Conservation (phyloP, 2,888 invertebrate genomes). For the Hirudinaria manillensis region DNA sequence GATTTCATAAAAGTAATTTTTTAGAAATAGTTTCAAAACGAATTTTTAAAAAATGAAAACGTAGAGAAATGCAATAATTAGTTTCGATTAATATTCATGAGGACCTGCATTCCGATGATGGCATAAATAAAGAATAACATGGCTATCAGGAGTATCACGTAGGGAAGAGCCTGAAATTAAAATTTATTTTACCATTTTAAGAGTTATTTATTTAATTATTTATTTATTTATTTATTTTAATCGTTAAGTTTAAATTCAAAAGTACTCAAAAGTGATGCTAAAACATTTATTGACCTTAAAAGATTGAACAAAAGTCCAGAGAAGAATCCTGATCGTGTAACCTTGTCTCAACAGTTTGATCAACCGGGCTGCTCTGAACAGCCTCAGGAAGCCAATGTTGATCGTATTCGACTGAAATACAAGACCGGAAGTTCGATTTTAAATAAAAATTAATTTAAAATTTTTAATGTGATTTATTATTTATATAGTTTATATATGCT, state of each 20-base stretch:
- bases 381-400: conserved; percentile 94
- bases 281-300: conserved; percentile 70
- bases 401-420: conserved; percentile 56
- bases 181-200: background rate
- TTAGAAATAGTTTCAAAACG: background rate
- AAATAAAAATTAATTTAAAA: background rate
- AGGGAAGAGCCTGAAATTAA: conserved; percentile 79
- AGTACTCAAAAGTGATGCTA: background rate
- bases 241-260: conserved; percentile 2
- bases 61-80: background rate
- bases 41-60: background rate
- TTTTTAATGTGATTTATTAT: background rate
- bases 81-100: background rate
- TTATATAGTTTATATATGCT: conserved; percentile 8
- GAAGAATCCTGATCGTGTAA: conserved; percentile 95
- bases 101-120: conserved; percentile 90
- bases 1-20: background rate
- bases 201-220: conserved; percentile 8
- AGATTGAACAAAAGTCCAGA: conserved; percentile 99
- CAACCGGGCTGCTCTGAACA: conserved; percentile 97
- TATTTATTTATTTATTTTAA: background rate
- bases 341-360: conserved; percentile 98
- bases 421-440: no score
- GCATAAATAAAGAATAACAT: conserved; percentile 99
- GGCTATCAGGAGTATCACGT: conserved; percentile 98